Base-by-base conservation (phyloP, 2,113 vertebrate species). In the Heterotis niloticus region DNA sequence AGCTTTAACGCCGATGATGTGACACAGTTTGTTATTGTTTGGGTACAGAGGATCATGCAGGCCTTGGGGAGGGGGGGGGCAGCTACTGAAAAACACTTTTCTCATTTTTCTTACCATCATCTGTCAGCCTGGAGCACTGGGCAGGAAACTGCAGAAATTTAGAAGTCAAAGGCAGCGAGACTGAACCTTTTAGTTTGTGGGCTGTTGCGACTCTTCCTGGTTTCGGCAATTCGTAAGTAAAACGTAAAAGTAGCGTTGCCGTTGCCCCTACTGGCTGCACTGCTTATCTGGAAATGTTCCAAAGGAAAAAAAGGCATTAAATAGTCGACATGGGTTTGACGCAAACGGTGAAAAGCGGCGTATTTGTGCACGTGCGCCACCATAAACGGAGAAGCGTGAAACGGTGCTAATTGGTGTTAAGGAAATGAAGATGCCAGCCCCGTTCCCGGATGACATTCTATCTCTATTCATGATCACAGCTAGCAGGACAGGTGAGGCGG, bases 391-490 rank as follows among this genome's bases (percentile, higher is more conserved):
- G 20, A 18, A 34, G 29, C 9, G 16, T 59, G 57, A 59, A 12
- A 10, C 29, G 26, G n/a, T n/a, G n/a, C n/a, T n/a, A n/a, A n/a
- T n/a, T n/a, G n/a, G n/a, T n/a, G n/a, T n/a, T n/a, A n/a, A 75
- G 18, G 59, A 70, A n/a, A 20, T 62, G 23, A 71, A 67, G 57
- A 54, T 74, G 20, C 51, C 13, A 18, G 17, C 28, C 34, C 84
- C 82, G 79, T 86, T 82, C 88, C 87, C 90, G 87, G 91, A 90
- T 91, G 91, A 91, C 88, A 92, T 88, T 88, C 85, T 90, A 86
- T 90, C 91, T 93, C 90, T 91, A 91, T 94, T 90, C 85, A 81
- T 93, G 89, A 92, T 93, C 91, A 88, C 92, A 92, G 90, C 90
- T 91, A 89, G 89, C 79, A 79, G 92, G 91, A 94, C 92, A 93